Conservation (phyloP, 1,140 invertebrate genomes). For the Helicorthomorpha holstii region DNA sequence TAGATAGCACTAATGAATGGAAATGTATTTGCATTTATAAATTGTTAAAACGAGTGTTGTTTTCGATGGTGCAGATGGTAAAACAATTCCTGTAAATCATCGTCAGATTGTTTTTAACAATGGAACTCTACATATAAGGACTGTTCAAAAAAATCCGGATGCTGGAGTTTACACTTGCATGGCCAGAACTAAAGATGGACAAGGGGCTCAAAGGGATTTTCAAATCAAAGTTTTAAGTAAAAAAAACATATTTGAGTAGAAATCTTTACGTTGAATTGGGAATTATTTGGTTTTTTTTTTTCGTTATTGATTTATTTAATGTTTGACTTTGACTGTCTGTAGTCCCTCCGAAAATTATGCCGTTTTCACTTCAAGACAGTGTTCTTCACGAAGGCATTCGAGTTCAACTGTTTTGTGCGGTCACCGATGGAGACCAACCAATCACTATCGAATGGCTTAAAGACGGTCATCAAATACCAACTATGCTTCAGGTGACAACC, state of each 20-base stretch:
- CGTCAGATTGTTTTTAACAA: slow-evolving; percentile 88
- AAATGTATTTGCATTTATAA: neutral
- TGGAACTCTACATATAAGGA: slow-evolving; percentile 81
- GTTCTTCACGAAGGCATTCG: slow-evolving; percentile 37
- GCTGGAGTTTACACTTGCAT: slow-evolving; percentile 89
- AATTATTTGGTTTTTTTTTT: neutral
- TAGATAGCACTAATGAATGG: too few species aligned
- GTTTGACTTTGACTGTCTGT: slow-evolving; percentile 4
- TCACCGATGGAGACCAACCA: slow-evolving; percentile 35
- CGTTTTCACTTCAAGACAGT: slow-evolving; percentile 39
- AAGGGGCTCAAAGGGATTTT: slow-evolving; percentile 63
- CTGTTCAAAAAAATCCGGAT: slow-evolving; percentile 77
- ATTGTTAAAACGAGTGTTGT: neutral
- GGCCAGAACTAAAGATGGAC: slow-evolving; percentile 73
- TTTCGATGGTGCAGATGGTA: slow-evolving; percentile 31
- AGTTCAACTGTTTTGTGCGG: slow-evolving; percentile 46
- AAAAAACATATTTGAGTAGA: slow-evolving; percentile 11
- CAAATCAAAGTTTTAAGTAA: slow-evolving; percentile 94
- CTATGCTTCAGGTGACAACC: slow-evolving; percentile 30
- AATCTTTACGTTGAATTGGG: neutral
- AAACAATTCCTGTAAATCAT: slow-evolving; percentile 76
- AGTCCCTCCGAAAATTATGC: slow-evolving; percentile 41
- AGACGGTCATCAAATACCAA: slow-evolving; percentile 42
- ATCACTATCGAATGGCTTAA: slow-evolving; percentile 29
- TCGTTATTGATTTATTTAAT: slow-evolving; percentile 2